Percentiles rank a stretch among this genome's conserved stretches.
Conservation (phyloP, 1,140 invertebrate genomes). For the Ceratosolen solmsi region DNA sequence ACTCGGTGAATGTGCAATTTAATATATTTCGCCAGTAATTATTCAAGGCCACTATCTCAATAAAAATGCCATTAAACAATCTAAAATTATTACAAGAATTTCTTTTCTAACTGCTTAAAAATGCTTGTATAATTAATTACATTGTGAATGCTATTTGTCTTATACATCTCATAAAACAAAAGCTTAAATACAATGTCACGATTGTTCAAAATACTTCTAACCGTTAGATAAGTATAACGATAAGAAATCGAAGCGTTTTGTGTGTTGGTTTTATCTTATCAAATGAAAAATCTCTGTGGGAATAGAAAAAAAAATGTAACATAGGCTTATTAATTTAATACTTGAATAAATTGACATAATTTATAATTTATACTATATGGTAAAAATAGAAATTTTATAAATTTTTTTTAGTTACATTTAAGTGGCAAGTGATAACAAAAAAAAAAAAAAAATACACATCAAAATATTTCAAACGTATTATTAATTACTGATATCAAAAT, state of each 20-base stretch:
- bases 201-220: not conserved
- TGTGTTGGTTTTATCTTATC: not conserved
- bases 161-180: not conserved
- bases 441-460: no score
- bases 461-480: no score
- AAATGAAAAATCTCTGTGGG: slow-evolving; percentile 8
- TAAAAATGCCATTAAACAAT: not conserved
- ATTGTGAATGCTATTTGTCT: not conserved
- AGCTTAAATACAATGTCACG: not conserved
- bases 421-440: no score
- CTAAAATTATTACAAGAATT: not conserved
- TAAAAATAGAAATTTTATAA: no score
- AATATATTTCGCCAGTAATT: not conserved
- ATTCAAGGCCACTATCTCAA: not conserved
- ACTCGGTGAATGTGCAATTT: no score
- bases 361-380: no score
- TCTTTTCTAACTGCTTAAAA: not conserved
- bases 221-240: not conserved
- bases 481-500: no score
- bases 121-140: not conserved
- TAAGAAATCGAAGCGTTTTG: not conserved
- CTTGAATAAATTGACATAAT: no score
- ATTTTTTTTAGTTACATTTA: no score
- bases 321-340: not conserved
- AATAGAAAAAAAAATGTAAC: not conserved